Evolutionary conservation across 2,113 vertebrate genomes (phyloP), one percentile per base, ranked within the genome.

Genomic region (Phylloscopus trochilus): DNA sequence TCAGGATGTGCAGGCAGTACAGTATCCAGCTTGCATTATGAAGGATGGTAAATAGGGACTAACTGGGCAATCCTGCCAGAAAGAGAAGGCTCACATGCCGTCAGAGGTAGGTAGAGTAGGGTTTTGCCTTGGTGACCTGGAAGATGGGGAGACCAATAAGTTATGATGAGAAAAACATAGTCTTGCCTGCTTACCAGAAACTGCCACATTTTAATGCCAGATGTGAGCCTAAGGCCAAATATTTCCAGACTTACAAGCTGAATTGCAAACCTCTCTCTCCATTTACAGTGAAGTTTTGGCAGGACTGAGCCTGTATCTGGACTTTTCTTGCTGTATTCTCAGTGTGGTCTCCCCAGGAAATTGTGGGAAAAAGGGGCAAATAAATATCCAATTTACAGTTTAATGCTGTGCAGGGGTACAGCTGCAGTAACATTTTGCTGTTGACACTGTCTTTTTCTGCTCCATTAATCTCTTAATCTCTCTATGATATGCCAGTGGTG

Each of bases 271-370:
- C 3, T 10, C 6, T 73, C 37, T 64, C 23, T 64, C 16, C 24
- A 33, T 24, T 82, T 64, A 16, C 31, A 63, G 28, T 20, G 26
- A 70, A 39, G 5, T 66, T 85, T 77, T 82, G 33, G 11, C 7
- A 8, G 14, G 18, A 21, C 43, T 46, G 9, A 72, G 41, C 43
- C 28, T 63, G 2, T 31, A 31, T 47, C 22, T 70, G 24, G 13
- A 33, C 18, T 59, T 63, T 2, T 6, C 9, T 63, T 1, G 0
- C 68, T 30, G 19, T n/a, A 43, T 33, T 8, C 51, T 56, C 44
- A 28, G 6, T 10, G 24, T 31, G 31, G 13, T 76, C 20, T 80
- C 9, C 18, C 10, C 0, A 0, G 17, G 41, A 47, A 52, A 52
- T 9, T 30, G 35, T 41, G 49, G 27, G 43, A 27, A 83, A 83